Evolutionary conservation across 2,888 invertebrate genomes (phyloP), one percentile per base, ranked within the genome.

Genomic region (Trachelus iudaicus): DNA sequence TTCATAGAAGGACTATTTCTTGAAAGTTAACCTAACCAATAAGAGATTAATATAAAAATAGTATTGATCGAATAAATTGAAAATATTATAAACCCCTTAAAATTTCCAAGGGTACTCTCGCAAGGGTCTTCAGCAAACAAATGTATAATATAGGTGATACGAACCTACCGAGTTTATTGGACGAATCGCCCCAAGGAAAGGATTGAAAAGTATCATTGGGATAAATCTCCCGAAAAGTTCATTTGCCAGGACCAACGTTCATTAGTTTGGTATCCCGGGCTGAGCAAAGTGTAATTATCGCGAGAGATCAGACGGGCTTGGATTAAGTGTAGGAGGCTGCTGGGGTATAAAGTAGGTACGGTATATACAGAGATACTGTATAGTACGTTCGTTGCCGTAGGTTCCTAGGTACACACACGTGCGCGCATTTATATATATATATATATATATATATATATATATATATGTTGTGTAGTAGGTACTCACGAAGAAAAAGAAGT

Each of bases 251-350:
- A 34, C 30, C 34, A 31, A 71, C 71, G 34, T 34, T 34, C 71
- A 34, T 71, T 71, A 71, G 71, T 71, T 71, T 33, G 13, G 71
- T 31, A 33, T 71, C 71, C 31, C 6, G 34, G 13, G 34, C 13
- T 11, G 34, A 71, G 34, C 34, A 71, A 71, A 71, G 33, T 71
- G 71, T 71, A 71, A 71, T 71, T 71, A 71, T 31, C 71, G 31
- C 71, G 71, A 71, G 71, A 34, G 56, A 56, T 56, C 56, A 56
- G 56, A 56, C 56, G 56, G 56, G 56, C 56, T 56, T 56, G 56
- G 56, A 56, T 56, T 56, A 56, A 56, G 56, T 56, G 56, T 56
- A 56, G 56, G 56, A 56, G 56, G 56, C 56, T 56, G 56, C 56
- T 56, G 15, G 56, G 23, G 56, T 56, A 23, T 56, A 56, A 56